Conservation (phyloP, 2,797 vertebrate species). For the Semaprochilodus insignis region DNA sequence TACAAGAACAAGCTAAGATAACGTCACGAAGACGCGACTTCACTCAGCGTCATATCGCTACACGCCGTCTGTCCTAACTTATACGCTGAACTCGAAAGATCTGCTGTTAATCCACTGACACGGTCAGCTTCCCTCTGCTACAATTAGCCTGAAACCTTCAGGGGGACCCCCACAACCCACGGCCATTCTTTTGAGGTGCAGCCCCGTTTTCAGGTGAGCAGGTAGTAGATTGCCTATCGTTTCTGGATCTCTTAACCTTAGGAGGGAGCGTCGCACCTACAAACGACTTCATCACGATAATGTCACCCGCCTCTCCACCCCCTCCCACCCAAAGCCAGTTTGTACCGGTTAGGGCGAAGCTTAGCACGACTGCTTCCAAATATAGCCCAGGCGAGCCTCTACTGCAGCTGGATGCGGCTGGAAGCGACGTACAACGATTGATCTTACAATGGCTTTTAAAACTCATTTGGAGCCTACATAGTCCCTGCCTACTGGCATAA, state of each 20-base stretch:
- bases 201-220: not conserved
- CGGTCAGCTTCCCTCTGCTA: not conserved
- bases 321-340: constrained; percentile 71
- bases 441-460: no score
- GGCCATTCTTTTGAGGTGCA: not conserved
- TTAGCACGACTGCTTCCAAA: constrained; percentile 60
- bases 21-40: not conserved
- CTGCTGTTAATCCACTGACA: no score
- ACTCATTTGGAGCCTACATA: not conserved
- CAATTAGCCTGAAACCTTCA: not conserved
- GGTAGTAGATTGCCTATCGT: not conserved
- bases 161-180: not conserved
- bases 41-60: not conserved
- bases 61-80: not conserved
- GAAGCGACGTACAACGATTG: not conserved
- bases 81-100: no score
- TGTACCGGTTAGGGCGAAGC: constrained; percentile 68
- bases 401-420: constrained; percentile 37
- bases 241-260: not conserved
- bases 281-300: constrained; percentile 16
- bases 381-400: constrained; percentile 53
- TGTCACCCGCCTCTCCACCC: constrained; percentile 60
- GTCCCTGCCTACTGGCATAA: not conserved
- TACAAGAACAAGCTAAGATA: no score
- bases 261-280: not conserved